Evolutionary conservation across 1,140 invertebrate species (phyloP).

Genomic region (Cotesia typhae): DNA sequence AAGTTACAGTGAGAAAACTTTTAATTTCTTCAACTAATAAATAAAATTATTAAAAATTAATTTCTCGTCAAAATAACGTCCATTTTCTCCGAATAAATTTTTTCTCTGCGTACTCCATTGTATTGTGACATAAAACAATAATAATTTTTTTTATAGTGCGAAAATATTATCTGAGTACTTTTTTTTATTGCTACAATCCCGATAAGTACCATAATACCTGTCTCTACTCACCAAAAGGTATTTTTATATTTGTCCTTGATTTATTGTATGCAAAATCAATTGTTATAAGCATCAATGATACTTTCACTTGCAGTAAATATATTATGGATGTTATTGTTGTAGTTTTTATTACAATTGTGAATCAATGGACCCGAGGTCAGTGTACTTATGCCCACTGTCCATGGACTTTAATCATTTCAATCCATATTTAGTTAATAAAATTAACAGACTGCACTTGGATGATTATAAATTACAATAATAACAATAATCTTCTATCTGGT

Average conservation of each 20-base stretch:
- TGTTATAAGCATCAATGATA: constrained; percentile 29
- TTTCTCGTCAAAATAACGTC: no score
- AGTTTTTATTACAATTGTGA: not conserved
- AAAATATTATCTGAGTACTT: no score
- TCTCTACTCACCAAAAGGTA: no score
- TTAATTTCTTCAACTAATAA: no score
- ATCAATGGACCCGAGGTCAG: constrained; percentile 37
- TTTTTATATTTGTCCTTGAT: constrained; percentile 36
- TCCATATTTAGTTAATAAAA: constrained; percentile 1
- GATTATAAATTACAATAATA: not conserved
- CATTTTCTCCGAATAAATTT: no score
- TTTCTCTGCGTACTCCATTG: no score
- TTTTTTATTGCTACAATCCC: no score
- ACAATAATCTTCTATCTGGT: not conserved
- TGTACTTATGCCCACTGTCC: constrained; percentile 47
- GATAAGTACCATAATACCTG: no score
- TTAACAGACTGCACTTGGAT: not conserved
- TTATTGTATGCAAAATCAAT: constrained; percentile 24
- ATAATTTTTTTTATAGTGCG: no score
- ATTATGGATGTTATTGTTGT: not conserved
- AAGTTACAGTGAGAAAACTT: no score
- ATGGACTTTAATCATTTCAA: constrained; percentile 13
- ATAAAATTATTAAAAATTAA: no score
- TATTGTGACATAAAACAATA: no score
- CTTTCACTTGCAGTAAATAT: constrained; percentile 35